Percentiles rank a stretch among this genome's conserved stretches.
Conservation (phyloP, 2,113 vertebrate species). For the Esox niger region DNA sequence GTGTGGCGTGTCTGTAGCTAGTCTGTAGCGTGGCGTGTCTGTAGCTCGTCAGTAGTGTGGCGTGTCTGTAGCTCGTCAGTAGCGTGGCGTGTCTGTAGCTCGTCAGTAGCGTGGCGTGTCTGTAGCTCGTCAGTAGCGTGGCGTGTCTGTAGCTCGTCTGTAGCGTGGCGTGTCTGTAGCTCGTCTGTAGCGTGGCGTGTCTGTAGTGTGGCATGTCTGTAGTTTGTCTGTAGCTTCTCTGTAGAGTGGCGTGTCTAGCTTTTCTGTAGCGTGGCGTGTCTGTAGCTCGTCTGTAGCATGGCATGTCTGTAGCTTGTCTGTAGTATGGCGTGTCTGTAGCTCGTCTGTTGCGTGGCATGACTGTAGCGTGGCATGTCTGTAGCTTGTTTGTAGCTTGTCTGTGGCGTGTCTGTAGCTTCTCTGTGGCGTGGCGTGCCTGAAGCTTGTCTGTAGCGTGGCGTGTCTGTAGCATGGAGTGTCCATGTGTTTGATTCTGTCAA, state of each 20-base stretch:
- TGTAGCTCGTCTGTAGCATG: neutral
- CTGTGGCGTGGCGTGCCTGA: constrained; percentile 47
- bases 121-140: too few species aligned
- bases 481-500: constrained; percentile 16
- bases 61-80: constrained; percentile 19
- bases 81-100: too few species aligned
- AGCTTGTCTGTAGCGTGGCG: too few species aligned
- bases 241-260: constrained; percentile 7
- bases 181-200: too few species aligned
- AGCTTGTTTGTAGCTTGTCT: constrained; percentile 31
- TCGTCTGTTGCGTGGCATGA: too few species aligned
- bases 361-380: neutral
- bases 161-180: too few species aligned
- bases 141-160: too few species aligned
- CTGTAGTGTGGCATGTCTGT: constrained; percentile 34
- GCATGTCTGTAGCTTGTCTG: constrained; percentile 16
- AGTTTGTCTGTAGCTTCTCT: constrained; percentile 13
- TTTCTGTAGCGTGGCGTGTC: constrained; percentile 24
- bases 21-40: constrained; percentile 1
- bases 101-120: too few species aligned
- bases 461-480: constrained; percentile 49
- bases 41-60: constrained; percentile 21
- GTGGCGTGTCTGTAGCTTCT: constrained; percentile 45
- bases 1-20: too few species aligned
- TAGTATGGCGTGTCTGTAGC: constrained; percentile 23